Evolutionary conservation across 2,797 vertebrate species (phyloP), one percentile per base, ranked within the genome.

Genomic region (Lutjanus argentimaculatus): DNA sequence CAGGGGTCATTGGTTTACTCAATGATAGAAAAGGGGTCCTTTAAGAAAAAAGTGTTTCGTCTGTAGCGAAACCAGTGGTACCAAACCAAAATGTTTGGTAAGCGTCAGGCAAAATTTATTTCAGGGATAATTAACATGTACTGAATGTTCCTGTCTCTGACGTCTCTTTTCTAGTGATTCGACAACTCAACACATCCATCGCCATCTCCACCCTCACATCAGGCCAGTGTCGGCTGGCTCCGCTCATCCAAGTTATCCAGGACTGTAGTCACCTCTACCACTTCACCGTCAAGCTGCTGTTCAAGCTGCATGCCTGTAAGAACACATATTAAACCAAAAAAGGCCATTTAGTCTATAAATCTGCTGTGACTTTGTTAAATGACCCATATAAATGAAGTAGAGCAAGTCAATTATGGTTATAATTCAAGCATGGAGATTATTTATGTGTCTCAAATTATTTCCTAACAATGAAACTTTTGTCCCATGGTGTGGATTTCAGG

Each of bases 241-340:
- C 99, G 0, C 98, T 99, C 81, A 98, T 99, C 92, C 99, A 99
- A 93, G 98, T 99, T 66, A 95, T 98, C 91, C 98, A 99, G 92
- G 99, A 99, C 95, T 97, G 96, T 87, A 99, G 99, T 89, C 98
- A 97, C 80, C 97, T 99, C 25, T 99, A 99, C 93, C 98, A 99
- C 95, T 99, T 98, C 91, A 95, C 96, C 0, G 99, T 99, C 92
- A 98, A 98, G 93, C 93, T 99, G 56, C 95, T 99, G 75, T 99
- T 99, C 95, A 97, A 98, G 87, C 96, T 99, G 71, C 99, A 99
- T 51, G 94, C 98, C 56, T 99, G 99, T 99, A 94, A 98, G 98
- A 94, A 30, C 16, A 2, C 1, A 7, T 75, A 13, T 40, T 22
- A 19, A 43, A 70, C 14, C 7, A 14, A 1, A 51, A 25, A 30